Base-by-base conservation (phyloP, 2,113 vertebrate genomes). In the Crotalus tigris region DNA sequence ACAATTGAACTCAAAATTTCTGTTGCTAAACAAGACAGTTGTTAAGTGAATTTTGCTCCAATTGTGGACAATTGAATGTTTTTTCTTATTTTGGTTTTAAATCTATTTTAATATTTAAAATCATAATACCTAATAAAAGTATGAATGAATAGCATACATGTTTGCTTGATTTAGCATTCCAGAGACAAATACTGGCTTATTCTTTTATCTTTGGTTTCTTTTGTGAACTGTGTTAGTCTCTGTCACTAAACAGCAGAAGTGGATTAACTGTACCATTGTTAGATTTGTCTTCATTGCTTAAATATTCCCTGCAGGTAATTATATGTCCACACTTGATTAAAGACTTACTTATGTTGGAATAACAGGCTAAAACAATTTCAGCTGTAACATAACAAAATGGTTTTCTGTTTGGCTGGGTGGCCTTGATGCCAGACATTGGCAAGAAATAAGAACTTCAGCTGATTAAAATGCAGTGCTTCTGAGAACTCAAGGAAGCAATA, bases 81-180 rank as follows among this genome's bases (percentile, higher is more conserved):
- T 96, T 97, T 95, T 92, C 91, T 94, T 64, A 94, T 96, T 95
- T 95, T 96, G 96, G 88, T 96, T 97, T 96, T 92, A 96, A 95
- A 88, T 59, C 93, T 29, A 1, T 90, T 93, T 97, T 97, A 97
- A 97, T 97, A 96, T 96, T 97, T 97, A 97, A 97, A 96, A 89
- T 59, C 2, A 0, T 58, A 93, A 90, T 94, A 91, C 85, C 92
- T 94, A 94, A 85, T 49, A 81, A 93, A 89, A 87, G 75, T 10
- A 90, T 86, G 92, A 91, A 93, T 89, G 92, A 94, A 93, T n/a
- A 95, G 94, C 96, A 94, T 93, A 87, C 26, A 91, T 85, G 94
- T 89, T 23, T 88, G 19, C 87, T 93, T 87, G 9, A 93, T 54
- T 93, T 95, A 69, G 15, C 0, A 0, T 19, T 86, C 88, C 92